Evolutionary conservation across 2,888 invertebrate genomes (phyloP), one percentile per base, ranked within the genome.

Genomic region (Thymelicus acteon): DNA sequence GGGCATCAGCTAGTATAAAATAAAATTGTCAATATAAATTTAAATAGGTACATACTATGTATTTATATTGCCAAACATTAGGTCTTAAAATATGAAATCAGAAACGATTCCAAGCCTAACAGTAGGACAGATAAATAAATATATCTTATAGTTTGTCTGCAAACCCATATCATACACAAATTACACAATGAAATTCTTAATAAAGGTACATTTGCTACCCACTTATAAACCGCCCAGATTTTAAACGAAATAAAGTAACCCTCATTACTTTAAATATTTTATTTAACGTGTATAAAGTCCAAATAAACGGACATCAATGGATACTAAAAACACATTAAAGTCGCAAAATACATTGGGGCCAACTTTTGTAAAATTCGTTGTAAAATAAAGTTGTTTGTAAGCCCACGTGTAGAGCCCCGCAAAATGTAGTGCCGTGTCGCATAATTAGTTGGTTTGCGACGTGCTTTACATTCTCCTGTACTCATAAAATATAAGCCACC

Each of bases 361-460:
- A 57, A 58, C 58, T 63, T 63, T 63, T 57, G 69, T 58, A 40
- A 63, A 62, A 61, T 12, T 10, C 37, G 19, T 48, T 68, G 37
- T 62, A 62, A 47, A 58, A 69, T 63, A 61, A 62, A 62, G 62
- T 61, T 61, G 67, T 69, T 69, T 69, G 69, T 57, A 58, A 63
- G 12, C 63, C 69, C 63, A 69, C 63, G 69, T 58, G 64, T 60
- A 58, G 24, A 49, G 15, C 57, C 62, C 49, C 40, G 63, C 69
- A n/a, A 63, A 69, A 69, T 70, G 61, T 62, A 70, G 39, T 44
- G 24, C 49, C 60, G 64, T 70, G 57, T 67, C 62, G 71, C 70
- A 74, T 75, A 74, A 76, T 75, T 76, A 74, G 67, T 67, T 62
- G 66, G 67, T 70, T 64, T 57, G 40, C 47, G 65, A 75, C 75